Percentiles rank a stretch among this genome's conserved stretches.
Evolutionary conservation across 1,140 invertebrate genomes (phyloP).

Genomic region (Sitophilus oryzae): DNA sequence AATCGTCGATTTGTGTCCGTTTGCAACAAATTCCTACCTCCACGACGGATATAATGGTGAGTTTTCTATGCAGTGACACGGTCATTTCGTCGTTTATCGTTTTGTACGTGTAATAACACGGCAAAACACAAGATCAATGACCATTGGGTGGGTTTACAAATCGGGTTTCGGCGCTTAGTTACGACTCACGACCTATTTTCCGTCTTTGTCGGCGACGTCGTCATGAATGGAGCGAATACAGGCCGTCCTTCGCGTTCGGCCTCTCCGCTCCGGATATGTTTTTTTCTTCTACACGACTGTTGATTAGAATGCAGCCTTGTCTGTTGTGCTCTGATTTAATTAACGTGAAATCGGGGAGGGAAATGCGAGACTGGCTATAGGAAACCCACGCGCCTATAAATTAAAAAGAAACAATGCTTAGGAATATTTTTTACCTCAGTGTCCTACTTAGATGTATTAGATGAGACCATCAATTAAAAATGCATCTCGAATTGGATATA

Average conservation of each 20-base stretch:
- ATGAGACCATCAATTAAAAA: too few species aligned
- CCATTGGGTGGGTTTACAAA: conserved; percentile 19
- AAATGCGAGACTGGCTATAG: too few species aligned
- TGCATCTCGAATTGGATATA: too few species aligned
- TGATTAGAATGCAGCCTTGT: conserved; percentile 14
- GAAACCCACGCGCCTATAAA: too few species aligned
- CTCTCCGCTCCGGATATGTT: not conserved
- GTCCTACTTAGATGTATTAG: too few species aligned
- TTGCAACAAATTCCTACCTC: not conserved
- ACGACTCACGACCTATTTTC: conserved; percentile 14
- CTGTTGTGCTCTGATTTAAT: conserved; percentile 1
- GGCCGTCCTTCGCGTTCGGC: not conserved
- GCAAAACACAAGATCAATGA: conserved; percentile 21
- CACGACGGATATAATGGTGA: conserved; percentile 8
- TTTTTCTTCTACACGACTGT: conserved; percentile 2
- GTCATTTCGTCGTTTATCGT: not conserved
- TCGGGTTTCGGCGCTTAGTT: not conserved
- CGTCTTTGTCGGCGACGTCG: not conserved
- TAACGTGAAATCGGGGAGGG: not conserved
- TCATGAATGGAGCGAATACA: conserved; percentile 5
- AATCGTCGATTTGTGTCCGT: not conserved
- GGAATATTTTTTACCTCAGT: too few species aligned
- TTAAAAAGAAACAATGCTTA: too few species aligned
- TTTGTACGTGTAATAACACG: not conserved
- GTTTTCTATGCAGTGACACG: not conserved